Evolutionary conservation across 2,888 invertebrate species (phyloP).

Genomic region (Lasioglossum pauxillum): DNA sequence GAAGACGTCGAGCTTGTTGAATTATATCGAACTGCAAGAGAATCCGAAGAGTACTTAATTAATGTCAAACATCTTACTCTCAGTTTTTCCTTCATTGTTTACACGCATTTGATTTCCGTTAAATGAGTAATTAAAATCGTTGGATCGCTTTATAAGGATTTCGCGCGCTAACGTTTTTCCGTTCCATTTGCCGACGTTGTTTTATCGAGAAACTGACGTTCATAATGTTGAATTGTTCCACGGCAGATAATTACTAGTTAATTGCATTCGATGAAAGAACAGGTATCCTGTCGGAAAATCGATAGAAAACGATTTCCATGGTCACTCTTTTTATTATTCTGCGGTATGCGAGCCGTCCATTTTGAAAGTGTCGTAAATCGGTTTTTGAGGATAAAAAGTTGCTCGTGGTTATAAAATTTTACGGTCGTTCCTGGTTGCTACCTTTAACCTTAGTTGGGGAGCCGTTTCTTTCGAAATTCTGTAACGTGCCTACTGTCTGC

Average conservation of each 20-base stretch:
- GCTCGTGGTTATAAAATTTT: neutral
- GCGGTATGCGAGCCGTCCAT: neutral
- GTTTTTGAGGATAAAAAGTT: neutral
- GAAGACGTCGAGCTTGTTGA: no score
- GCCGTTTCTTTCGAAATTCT: neutral
- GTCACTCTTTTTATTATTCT: neutral
- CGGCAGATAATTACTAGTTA: neutral
- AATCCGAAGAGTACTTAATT: neutral
- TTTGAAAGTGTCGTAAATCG: neutral
- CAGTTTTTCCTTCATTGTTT: neutral
- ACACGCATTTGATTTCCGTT: neutral
- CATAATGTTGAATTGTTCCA: neutral
- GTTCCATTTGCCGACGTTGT: neutral
- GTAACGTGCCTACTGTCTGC: neutral
- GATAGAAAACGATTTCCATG: conserved; percentile 12
- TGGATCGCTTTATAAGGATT: neutral
- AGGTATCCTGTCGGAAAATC: neutral
- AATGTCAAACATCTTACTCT: neutral
- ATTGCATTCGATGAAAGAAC: conserved; percentile 1
- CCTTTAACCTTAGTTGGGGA: neutral
- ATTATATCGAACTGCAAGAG: no score
- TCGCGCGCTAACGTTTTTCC: neutral
- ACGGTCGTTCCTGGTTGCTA: neutral
- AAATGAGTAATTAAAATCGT: neutral
- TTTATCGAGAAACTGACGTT: neutral